Conservation (phyloP, 35 echinoderm and acorn worm genomes). For the Ophioderma brevispina region DNA sequence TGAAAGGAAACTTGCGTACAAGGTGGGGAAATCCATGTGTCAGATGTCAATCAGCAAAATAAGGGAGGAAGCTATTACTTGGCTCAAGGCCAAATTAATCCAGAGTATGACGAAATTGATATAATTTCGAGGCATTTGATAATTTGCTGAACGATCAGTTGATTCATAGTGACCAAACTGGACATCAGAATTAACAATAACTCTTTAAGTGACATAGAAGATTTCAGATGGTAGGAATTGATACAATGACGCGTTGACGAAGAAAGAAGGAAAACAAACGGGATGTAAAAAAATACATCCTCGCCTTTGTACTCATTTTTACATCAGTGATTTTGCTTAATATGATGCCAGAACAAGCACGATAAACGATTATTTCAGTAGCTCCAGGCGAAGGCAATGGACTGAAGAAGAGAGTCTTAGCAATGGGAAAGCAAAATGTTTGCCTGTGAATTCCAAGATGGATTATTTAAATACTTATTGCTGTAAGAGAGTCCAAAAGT, state of each 20-base stretch:
- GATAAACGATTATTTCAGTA: background rate
- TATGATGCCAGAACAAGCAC: background rate
- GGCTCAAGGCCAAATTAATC: background rate
- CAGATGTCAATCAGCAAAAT: background rate
- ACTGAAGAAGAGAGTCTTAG: background rate
- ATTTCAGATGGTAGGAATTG: no score
- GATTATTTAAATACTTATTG: background rate
- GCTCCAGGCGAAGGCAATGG: background rate
- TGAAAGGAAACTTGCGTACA: constrained; percentile 68
- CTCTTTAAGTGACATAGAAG: no score
- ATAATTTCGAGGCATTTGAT: background rate
- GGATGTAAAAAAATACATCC: background rate
- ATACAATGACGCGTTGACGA: no score
- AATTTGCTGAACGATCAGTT: background rate
- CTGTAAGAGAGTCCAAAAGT: background rate
- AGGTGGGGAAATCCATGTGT: constrained; percentile 55
- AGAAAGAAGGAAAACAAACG: no score
- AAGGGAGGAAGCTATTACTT: background rate
- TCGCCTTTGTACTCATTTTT: background rate
- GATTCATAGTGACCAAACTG: no score
- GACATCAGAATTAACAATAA: no score
- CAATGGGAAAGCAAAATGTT: background rate
- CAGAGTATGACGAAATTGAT: background rate
- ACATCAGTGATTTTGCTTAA: background rate
- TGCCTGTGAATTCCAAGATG: background rate